phyloP scores from a whole-genome alignment of 2,797 vertebrate species.

The Pseudocheirus occidentalis region DNA sequence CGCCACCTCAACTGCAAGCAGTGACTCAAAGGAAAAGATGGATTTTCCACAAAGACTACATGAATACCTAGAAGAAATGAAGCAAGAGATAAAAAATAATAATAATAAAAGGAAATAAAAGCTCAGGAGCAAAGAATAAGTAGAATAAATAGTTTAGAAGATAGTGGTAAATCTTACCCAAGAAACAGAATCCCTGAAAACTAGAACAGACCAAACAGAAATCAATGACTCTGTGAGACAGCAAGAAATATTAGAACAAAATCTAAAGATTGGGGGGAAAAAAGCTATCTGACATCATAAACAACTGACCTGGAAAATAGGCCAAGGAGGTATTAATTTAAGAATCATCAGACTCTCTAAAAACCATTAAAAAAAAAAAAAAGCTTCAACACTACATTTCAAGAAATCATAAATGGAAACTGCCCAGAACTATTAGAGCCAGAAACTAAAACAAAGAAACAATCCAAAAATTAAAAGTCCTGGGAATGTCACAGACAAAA shows the following conservation, averaged over 20 bases:
- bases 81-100: background rate
- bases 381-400: background rate
- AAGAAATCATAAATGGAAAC: background rate
- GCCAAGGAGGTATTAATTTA: background rate
- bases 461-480: background rate
- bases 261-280: background rate
- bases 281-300: background rate
- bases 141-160: background rate
- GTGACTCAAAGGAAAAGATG: constrained; percentile 6
- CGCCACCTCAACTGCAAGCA: constrained; percentile 1
- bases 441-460: background rate
- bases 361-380: background rate
- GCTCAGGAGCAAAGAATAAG: background rate
- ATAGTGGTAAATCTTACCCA: constrained; percentile 7
- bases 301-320: background rate
- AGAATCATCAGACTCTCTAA: background rate
- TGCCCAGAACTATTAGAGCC: background rate
- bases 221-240: background rate
- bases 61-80: constrained; percentile 4
- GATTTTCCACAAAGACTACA: constrained; percentile 3
- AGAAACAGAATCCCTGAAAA: constrained; percentile 10
- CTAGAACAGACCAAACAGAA: background rate
- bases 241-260: background rate
- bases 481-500: background rate
- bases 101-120: background rate